These are phyloP conservation scores for Calonectris borealis DNA, from an alignment of 2,113 vertebrate genomes.

Conservation along the genomic window DNA sequence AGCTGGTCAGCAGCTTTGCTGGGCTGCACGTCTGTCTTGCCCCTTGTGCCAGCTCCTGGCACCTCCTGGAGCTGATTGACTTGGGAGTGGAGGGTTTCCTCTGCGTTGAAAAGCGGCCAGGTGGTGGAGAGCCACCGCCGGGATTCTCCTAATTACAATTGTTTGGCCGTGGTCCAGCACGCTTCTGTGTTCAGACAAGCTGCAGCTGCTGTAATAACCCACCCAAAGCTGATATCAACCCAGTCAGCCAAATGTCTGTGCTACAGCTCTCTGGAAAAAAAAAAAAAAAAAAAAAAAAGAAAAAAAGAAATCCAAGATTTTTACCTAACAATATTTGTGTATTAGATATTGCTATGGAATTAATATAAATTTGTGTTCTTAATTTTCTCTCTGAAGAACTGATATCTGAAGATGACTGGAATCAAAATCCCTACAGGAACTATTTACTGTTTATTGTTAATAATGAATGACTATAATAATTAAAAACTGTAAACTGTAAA, in stretches of 20 bases:
- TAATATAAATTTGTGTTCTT: neutral
- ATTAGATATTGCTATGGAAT: neutral
- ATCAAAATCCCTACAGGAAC: neutral
- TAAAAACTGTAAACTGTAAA: conserved; percentile 44
- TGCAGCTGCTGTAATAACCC: conserved; percentile 51
- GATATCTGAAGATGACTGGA: neutral
- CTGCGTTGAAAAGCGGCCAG: neutral
- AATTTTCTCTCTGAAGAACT: neutral
- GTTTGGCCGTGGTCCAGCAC: neutral
- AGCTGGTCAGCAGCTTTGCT: neutral
- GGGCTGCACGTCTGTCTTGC: neutral
- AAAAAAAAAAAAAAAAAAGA: too few relatives aligned
- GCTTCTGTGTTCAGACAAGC: conserved; percentile 27
- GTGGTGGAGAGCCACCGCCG: neutral
- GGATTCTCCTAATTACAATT: conserved; percentile 54
- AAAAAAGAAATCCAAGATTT: neutral
- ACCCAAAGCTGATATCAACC: conserved; percentile 3
- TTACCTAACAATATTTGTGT: neutral
- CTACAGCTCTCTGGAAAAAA: neutral
- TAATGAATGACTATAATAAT: conserved; percentile 55
- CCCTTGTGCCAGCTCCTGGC: neutral
- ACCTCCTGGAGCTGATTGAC: neutral
- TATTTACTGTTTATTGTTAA: conserved; percentile 23
- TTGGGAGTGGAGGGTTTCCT: neutral
- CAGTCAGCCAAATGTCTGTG: conserved; percentile 7